Evolutionary conservation across 23 tunicate genomes (phyloP).

Genomic region (Botrylloides violaceus): DNA sequence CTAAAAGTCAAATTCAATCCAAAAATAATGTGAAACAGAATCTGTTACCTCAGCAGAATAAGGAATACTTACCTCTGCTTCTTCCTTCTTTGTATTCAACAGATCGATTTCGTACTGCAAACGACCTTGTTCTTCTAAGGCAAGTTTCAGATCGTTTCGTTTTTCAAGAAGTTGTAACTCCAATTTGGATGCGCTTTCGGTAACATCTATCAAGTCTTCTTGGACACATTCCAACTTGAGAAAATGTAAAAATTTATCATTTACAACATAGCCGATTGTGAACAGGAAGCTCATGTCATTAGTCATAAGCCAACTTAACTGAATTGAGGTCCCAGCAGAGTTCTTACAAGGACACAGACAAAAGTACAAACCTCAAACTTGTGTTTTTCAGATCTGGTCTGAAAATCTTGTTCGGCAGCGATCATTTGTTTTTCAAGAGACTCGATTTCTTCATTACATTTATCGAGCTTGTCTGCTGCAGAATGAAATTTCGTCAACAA

Average conservation of each 20-base stretch:
- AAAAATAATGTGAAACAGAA: too few species aligned
- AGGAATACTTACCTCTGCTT: too few species aligned
- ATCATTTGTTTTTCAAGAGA: background rate
- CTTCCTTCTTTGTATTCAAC: too few species aligned
- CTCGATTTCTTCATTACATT: background rate
- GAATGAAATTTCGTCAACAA: background rate
- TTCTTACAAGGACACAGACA: too few species aligned
- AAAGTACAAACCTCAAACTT: background rate
- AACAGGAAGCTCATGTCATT: too few species aligned
- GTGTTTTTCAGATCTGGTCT: background rate
- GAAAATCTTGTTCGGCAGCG: background rate
- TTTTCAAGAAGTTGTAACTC: background rate
- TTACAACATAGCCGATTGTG: background rate
- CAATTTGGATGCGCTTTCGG: background rate
- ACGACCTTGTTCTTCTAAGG: too few species aligned
- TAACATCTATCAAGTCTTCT: background rate
- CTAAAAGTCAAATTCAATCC: too few species aligned
- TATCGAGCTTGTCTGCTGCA: background rate
- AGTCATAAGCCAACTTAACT: too few species aligned
- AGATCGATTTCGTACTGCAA: too few species aligned
- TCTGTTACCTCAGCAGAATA: too few species aligned
- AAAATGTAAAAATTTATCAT: background rate
- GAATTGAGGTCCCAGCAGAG: too few species aligned
- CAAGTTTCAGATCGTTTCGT: background rate
- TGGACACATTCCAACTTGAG: background rate